Conservation (phyloP, 2,888 invertebrate genomes). For the Mesorhabditis sp. region DNA sequence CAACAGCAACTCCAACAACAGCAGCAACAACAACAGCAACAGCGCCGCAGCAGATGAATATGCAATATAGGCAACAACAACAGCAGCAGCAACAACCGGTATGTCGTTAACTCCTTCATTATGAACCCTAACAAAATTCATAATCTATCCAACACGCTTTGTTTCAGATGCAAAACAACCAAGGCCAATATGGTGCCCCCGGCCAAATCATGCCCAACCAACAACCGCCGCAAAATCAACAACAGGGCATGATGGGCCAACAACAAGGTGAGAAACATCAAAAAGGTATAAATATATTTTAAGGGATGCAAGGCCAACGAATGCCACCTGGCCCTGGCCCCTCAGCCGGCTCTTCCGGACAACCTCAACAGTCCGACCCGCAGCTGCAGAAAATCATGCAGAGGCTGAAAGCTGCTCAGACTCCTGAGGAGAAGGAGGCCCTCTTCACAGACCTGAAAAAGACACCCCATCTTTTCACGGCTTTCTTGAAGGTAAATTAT, state of each 20-base stretch:
- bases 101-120: slow-evolving; percentile 58
- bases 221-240: no score
- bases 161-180: slow-evolving; percentile 8
- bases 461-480: slow-evolving; percentile 90
- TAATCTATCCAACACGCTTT: not conserved
- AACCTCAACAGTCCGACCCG: slow-evolving; percentile 9
- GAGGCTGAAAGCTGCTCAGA: slow-evolving; percentile 81
- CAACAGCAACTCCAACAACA: slow-evolving; percentile 27
- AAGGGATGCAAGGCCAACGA: not conserved
- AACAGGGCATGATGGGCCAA: slow-evolving; percentile 3
- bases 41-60: slow-evolving; percentile 20
- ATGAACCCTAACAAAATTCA: slow-evolving; percentile 2
- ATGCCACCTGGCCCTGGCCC: not conserved
- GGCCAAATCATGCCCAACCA: not conserved
- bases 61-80: slow-evolving; percentile 14
- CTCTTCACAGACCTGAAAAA: slow-evolving; percentile 81
- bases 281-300: not conserved
- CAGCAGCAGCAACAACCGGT: slow-evolving; percentile 16
- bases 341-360: not conserved
- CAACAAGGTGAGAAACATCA: slow-evolving; percentile 13
- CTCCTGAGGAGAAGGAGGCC: slow-evolving; percentile 76
- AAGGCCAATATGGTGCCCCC: not conserved
- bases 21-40: slow-evolving; percentile 58
- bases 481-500: slow-evolving; percentile 73
- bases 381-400: slow-evolving; percentile 72